Percentiles rank a stretch among this genome's conserved stretches.
These are phyloP conservation scores for Lycopodina hypogea DNA, from an alignment of 37 sponge, comb jelly and placozoan species.

Conservation along the genomic window DNA sequence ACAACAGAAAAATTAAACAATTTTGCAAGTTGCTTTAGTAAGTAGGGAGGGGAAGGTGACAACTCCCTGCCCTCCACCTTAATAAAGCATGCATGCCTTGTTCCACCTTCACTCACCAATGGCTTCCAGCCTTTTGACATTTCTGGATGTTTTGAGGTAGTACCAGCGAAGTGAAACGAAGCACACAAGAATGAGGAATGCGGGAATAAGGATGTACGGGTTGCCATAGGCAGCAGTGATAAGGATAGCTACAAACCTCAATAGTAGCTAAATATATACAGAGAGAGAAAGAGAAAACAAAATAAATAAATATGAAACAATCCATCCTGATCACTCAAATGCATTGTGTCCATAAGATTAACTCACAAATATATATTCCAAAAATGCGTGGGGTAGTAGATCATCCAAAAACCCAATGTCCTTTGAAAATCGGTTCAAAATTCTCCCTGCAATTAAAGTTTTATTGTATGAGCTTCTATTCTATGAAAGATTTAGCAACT, in stretches of 20 bases:
- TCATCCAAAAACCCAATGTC: slow-evolving; percentile 77
- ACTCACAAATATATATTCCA: slow-evolving; percentile 48
- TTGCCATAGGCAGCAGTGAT: slow-evolving; percentile 51
- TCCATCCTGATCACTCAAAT: too few relatives aligned
- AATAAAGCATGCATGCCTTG: too few relatives aligned
- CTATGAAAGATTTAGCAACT: too few relatives aligned
- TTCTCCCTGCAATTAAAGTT: slow-evolving; percentile 25
- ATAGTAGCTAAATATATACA: slow-evolving; percentile 22
- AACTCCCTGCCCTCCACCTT: too few relatives aligned
- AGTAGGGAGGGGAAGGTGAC: too few relatives aligned
- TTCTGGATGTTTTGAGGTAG: slow-evolving; percentile 64
- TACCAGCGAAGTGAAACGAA: slow-evolving; percentile 53
- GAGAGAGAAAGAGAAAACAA: not conserved
- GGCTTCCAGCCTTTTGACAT: slow-evolving; percentile 79
- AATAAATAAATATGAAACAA: not conserved
- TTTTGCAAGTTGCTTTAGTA: too few relatives aligned
- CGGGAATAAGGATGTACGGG: slow-evolving; percentile 47
- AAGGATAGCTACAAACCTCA: slow-evolving; percentile 49
- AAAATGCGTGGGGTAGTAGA: slow-evolving; percentile 54
- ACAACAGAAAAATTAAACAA: too few relatives aligned
- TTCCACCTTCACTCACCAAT: slow-evolving; percentile 56
- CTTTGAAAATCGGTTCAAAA: slow-evolving; percentile 81
- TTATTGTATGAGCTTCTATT: not conserved
- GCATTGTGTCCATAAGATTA: too few relatives aligned
- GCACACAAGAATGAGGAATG: slow-evolving; percentile 21